A percentile compares a stretch with the other conserved stretches of the same genome.
phyloP scores from a whole-genome alignment of 2,888 invertebrate genomes.

The Scelioninae gen. 1 region DNA sequence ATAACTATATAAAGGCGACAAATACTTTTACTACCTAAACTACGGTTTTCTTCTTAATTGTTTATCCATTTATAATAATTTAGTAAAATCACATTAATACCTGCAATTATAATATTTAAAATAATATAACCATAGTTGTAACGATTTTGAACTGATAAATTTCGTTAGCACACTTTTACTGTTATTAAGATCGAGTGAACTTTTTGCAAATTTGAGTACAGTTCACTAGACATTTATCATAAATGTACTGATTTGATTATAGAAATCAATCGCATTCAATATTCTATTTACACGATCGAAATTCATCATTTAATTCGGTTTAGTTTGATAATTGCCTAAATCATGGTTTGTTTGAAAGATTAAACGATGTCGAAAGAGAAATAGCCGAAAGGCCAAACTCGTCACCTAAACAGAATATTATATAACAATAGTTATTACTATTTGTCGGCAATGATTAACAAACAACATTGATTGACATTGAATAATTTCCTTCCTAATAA shows the following conservation, averaged over 20 bases:
- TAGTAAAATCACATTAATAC: too few species aligned
- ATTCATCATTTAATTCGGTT: neutral
- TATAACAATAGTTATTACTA: constrained; percentile 4
- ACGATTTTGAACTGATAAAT: too few species aligned
- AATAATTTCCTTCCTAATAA: neutral
- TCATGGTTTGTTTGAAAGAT: constrained; percentile 1
- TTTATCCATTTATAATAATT: too few species aligned
- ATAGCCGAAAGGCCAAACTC: neutral
- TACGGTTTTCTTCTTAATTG: too few species aligned
- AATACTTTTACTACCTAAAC: too few species aligned
- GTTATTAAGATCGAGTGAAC: too few species aligned
- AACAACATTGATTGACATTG: neutral
- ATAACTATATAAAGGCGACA: too few species aligned
- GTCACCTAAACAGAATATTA: constrained; percentile 17
- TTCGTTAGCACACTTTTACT: too few species aligned
- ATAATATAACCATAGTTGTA: too few species aligned
- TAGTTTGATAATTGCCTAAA: constrained; percentile 4
- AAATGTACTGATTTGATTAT: neutral
- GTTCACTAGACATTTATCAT: too few species aligned
- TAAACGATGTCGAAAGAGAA: neutral
- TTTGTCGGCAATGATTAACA: constrained; percentile 7
- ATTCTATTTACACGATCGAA: neutral
- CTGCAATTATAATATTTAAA: too few species aligned
- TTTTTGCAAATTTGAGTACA: too few species aligned
- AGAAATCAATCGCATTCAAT: neutral